Conservation (phyloP, 2,797 vertebrate genomes). For the Semaprochilodus insignis region DNA sequence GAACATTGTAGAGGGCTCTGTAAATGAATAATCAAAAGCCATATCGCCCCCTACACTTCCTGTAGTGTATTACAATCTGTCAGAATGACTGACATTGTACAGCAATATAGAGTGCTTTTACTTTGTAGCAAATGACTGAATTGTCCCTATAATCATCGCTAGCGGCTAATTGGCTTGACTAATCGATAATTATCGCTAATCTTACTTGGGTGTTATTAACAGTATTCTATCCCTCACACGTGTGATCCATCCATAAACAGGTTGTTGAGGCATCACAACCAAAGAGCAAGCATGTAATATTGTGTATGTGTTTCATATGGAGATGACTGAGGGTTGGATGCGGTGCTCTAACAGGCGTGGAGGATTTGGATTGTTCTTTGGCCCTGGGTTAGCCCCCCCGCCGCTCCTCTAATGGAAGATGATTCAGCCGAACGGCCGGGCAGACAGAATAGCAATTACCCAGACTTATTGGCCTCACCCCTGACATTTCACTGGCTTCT, state of each 20-base stretch:
- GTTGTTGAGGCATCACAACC: background rate
- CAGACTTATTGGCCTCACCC: conserved; percentile 59
- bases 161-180: too few species aligned
- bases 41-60: too few species aligned
- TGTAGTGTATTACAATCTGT: too few species aligned
- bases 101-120: too few species aligned
- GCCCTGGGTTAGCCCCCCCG: conserved; percentile 53
- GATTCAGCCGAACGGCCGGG: conserved; percentile 58
- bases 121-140: too few species aligned
- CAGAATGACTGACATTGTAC: too few species aligned
- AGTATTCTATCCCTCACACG: background rate
- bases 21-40: too few species aligned
- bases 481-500: conserved; percentile 59
- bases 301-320: conserved; percentile 40
- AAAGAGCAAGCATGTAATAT: conserved; percentile 8
- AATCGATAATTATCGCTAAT: too few species aligned
- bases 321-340: conserved; percentile 40
- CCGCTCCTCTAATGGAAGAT: conserved; percentile 57
- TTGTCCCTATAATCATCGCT: too few species aligned
- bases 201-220: background rate
- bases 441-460: conserved; percentile 62
- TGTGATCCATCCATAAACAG: background rate
- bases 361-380: conserved; percentile 59
- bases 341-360: conserved; percentile 49
- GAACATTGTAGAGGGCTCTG: too few species aligned